A percentile compares a stretch with the other conserved stretches of the same genome.
Conservation (phyloP, 2,888 invertebrate genomes). For the Nomada ruficornis region DNA sequence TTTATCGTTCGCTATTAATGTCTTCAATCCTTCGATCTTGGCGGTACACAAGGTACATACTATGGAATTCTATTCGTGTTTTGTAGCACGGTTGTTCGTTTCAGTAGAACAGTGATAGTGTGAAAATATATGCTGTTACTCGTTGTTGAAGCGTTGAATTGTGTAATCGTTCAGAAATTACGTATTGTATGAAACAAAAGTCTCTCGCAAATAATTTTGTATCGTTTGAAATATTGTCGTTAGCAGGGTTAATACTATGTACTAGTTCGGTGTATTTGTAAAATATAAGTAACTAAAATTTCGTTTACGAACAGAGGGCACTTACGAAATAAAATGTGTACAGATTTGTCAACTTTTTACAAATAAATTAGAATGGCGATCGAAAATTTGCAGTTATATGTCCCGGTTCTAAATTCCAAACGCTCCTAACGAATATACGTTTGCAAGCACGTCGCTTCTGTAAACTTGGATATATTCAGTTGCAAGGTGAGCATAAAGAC, state of each 20-base stretch:
- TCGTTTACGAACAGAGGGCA: background rate
- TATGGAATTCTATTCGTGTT: background rate
- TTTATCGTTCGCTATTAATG: constrained; percentile 33
- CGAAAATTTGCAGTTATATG: background rate
- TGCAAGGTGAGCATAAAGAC: too few species aligned
- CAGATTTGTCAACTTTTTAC: background rate
- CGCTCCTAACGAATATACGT: background rate
- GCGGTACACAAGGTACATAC: constrained; percentile 35
- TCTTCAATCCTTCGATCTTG: constrained; percentile 24
- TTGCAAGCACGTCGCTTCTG: too few species aligned
- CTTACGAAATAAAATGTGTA: background rate
- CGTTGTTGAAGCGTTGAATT: constrained; percentile 37
- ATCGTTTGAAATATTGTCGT: background rate
- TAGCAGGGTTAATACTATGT: background rate
- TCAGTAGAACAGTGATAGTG: background rate
- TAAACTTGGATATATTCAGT: too few species aligned
- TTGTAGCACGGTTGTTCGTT: background rate
- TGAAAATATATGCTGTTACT: constrained; percentile 16
- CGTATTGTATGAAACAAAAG: too few species aligned
- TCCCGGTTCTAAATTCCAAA: background rate
- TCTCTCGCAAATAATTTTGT: background rate
- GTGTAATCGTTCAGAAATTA: background rate
- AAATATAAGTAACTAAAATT: background rate
- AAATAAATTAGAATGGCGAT: background rate
- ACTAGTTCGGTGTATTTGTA: too few species aligned